Conservation (phyloP, 2,113 vertebrate genomes). For the Dasyprocta punctata region DNA sequence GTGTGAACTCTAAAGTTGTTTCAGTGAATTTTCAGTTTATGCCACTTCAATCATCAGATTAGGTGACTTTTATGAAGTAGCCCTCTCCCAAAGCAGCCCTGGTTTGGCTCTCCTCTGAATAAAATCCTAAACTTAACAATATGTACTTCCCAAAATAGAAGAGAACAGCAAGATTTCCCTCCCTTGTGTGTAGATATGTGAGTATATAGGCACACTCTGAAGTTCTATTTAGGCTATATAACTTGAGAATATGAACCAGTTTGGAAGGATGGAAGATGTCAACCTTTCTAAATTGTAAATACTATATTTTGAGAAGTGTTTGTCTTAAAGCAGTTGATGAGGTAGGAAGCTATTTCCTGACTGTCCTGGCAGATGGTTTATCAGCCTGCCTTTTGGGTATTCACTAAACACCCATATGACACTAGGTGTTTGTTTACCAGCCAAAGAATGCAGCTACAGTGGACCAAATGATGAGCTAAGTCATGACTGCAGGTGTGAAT, state of each 20-base stretch:
- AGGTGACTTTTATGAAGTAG: not conserved
- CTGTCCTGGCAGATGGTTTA: not conserved
- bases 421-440: not conserved
- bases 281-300: not conserved
- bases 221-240: not conserved
- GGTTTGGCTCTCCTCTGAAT: not conserved
- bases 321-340: not conserved
- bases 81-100: not conserved
- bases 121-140: constrained; percentile 28
- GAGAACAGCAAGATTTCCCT: not conserved
- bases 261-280: not conserved
- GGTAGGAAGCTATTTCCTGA: not conserved
- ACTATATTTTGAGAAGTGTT: not conserved
- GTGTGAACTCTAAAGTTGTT: not conserved
- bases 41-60: not conserved
- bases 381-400: not conserved
- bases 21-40: not conserved
- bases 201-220: not conserved
- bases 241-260: not conserved
- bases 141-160: not conserved
- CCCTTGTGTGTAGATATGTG: not conserved
- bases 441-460: not conserved
- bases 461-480: not conserved
- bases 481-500: not conserved
- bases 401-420: not conserved